Percentiles rank a stretch among this genome's conserved stretches.
Evolutionary conservation across 2,888 invertebrate genomes (phyloP).

Genomic region (Leucozona laternaria): DNA sequence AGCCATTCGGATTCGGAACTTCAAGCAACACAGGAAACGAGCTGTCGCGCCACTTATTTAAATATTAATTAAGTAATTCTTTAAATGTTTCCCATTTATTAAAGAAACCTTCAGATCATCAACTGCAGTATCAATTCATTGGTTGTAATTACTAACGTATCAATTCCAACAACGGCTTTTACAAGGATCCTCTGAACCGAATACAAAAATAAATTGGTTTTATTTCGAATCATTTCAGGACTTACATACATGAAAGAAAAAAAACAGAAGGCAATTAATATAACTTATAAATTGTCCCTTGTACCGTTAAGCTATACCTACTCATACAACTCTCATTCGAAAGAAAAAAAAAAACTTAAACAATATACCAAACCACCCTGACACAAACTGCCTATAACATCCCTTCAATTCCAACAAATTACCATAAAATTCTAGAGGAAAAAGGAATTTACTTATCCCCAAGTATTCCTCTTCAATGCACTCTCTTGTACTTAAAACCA

Average conservation of each 20-base stretch:
- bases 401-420: constrained; percentile 15
- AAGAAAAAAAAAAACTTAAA: neutral
- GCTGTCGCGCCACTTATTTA: too few relatives aligned
- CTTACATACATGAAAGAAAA: neutral
- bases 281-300: constrained; percentile 21
- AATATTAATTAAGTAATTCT: neutral
- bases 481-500: constrained; percentile 26
- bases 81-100: constrained; percentile 2
- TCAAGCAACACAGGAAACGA: too few relatives aligned
- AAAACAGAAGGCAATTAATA: constrained; percentile 21
- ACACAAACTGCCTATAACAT: neutral
- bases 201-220: constrained; percentile 25
- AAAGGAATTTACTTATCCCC: constrained; percentile 2
- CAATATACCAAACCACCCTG: neutral
- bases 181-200: neutral
- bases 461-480: constrained; percentile 22
- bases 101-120: neutral
- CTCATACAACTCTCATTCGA: neutral
- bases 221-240: neutral
- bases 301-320: neutral
- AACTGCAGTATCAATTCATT: neutral
- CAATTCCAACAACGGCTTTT: neutral
- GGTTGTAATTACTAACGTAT: neutral
- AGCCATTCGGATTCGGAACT: too few relatives aligned
- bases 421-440: constrained; percentile 7